phyloP scores from a whole-genome alignment of 2,797 vertebrate genomes.

The Novumbra hubbsi region DNA sequence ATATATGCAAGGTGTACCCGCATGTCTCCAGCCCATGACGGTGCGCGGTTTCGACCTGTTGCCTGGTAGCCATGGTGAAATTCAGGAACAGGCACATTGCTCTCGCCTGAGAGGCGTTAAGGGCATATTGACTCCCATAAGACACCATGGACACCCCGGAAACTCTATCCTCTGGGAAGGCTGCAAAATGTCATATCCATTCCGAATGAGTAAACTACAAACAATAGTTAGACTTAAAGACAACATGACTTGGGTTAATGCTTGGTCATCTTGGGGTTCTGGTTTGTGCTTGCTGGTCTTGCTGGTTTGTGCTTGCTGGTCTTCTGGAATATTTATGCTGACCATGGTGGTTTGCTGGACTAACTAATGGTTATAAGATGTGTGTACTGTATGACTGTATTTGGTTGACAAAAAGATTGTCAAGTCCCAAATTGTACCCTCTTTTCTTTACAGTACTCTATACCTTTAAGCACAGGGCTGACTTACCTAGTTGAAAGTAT shows the following conservation, averaged over 20 bases:
- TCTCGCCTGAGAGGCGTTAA: slow-evolving; percentile 59
- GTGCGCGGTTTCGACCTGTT: slow-evolving; percentile 59
- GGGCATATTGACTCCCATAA: slow-evolving; percentile 46
- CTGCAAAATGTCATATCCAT: slow-evolving; percentile 20
- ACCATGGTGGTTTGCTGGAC: no score
- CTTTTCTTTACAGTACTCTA: no score
- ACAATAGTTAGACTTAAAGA: neutral
- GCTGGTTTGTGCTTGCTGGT: no score
- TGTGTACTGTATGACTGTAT: no score
- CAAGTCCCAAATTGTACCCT: no score
- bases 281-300: no score
- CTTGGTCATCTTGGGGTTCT: no score
- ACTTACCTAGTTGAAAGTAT: slow-evolving; percentile 4
- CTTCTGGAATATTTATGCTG: no score
- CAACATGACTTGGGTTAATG: no score
- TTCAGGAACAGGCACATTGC: slow-evolving; percentile 56
- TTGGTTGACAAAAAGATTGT: no score
- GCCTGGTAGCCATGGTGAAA: slow-evolving; percentile 61
- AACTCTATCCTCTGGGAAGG: slow-evolving; percentile 25
- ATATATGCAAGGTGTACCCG: slow-evolving; percentile 60
- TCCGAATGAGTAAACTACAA: neutral
- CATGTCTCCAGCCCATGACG: slow-evolving; percentile 67
- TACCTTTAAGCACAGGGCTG: no score
- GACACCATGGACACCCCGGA: slow-evolving; percentile 63
- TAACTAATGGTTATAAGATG: no score